Evolutionary conservation across 2,113 vertebrate species (phyloP).

Genomic region (Dicerorhinus sumatrensis): DNA sequence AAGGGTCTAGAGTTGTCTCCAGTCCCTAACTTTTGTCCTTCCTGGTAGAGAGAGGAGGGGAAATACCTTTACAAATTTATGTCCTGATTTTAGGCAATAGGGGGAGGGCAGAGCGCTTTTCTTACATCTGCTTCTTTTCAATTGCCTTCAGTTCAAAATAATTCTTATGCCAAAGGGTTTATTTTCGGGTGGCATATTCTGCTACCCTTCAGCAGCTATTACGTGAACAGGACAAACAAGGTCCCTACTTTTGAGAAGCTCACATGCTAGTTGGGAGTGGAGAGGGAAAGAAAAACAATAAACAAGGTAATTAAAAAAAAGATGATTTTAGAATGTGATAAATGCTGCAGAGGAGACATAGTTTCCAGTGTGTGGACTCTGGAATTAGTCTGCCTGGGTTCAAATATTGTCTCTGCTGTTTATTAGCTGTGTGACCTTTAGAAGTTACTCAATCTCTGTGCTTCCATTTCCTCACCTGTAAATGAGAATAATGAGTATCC

Average conservation of each 20-base stretch:
- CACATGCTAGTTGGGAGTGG: not conserved
- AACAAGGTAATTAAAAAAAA: not conserved
- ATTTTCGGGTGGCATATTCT: not conserved
- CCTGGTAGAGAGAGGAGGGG: not conserved
- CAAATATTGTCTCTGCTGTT: not conserved
- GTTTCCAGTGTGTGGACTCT: not conserved
- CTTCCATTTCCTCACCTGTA: not conserved
- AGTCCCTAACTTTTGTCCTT: not conserved
- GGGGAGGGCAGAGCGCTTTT: not conserved
- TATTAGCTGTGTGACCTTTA: not conserved
- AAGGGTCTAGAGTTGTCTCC: not conserved
- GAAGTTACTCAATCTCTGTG: not conserved
- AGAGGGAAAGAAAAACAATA: not conserved
- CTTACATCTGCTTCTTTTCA: not conserved
- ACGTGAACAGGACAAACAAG: not conserved
- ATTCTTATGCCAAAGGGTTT: not conserved
- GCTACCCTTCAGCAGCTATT: not conserved
- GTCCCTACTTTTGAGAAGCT: not conserved
- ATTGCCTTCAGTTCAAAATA: not conserved
- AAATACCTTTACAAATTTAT: not conserved
- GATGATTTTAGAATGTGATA: not conserved
- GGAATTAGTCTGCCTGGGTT: not conserved
- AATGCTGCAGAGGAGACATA: not conserved
- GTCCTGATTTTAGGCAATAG: not conserved
- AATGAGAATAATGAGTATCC: not conserved